phyloP scores from a whole-genome alignment of 2,113 vertebrate species.

The Phoxinus phoxinus region DNA sequence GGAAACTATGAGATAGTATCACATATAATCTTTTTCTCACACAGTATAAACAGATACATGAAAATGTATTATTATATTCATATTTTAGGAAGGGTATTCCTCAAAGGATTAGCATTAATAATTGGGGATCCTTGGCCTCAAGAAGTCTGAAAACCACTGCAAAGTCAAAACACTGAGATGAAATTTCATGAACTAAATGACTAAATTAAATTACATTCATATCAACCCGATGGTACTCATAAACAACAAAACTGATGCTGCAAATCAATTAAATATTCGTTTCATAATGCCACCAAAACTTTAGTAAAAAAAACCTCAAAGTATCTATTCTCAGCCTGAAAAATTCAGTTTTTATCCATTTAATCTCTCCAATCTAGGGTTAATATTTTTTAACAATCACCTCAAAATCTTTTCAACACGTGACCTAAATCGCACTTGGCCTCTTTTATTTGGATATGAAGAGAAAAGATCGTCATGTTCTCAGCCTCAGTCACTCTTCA shows the following conservation, averaged over 20 bases:
- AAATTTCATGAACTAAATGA: background rate
- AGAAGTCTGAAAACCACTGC: background rate
- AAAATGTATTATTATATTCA: too few relatives aligned
- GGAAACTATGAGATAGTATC: too few relatives aligned
- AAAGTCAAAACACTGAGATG: background rate
- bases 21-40: too few relatives aligned
- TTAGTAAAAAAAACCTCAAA: background rate
- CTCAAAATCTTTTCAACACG: background rate
- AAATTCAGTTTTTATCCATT: background rate
- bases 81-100: background rate
- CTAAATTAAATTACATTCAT: background rate
- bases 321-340: background rate
- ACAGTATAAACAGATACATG: too few relatives aligned
- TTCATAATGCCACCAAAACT: background rate
- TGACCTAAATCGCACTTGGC: background rate
- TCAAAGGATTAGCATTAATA: background rate
- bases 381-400: background rate
- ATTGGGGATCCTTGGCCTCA: background rate
- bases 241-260: background rate
- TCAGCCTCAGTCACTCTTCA: background rate
- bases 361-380: background rate
- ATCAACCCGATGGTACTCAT: background rate
- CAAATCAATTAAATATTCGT: background rate
- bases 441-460: constrained; percentile 18
- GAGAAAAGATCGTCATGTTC: background rate